Base-by-base conservation (phyloP, 2,113 vertebrate species). In the Phrynosoma platyrhinos region DNA sequence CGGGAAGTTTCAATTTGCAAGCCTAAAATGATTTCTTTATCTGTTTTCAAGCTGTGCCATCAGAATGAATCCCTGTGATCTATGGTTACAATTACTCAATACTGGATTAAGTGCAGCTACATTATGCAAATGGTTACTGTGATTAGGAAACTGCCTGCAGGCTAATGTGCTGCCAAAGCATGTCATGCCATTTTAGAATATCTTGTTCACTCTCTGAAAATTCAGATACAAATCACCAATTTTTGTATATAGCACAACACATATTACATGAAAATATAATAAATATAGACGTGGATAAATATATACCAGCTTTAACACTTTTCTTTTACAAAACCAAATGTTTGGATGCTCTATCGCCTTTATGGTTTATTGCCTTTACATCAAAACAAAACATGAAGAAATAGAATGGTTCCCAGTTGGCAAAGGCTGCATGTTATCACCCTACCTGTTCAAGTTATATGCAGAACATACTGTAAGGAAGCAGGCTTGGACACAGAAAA, bases 1-100 rank as follows among this genome's bases (percentile, higher is more conserved):
- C 52, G 68, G 90, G 87, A 27, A 55, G n/a, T 71, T 93, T 88
- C n/a, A 80, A 88, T 93, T 89, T 90, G 79, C 78, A 82, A 52
- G 76, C 74, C 3, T 62, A 12, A 64, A 79, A 88, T 91, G 72
- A 1, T 69, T 58, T 76, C 32, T 93, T 88, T 75, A 76, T 32
- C 80, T 86, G 47, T 92, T 92, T 89, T 91, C 92, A 92, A 89
- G 1, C 13, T 18, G 87, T 0, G 2, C 88, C 52, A 5, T 0
- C 47, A 9, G 79, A 91, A 71, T 88, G 87, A 55, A 58, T 80
- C 69, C 78, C 88, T 32, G 55, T 83, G 89, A 89, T 84, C 89
- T 55, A 76, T 42, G 4, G 5, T 78, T 4, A 62, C 72, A 2
- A 12, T 90, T 42, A 81, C 88, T 53, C 69, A 10, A 36, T 55